Conservation (phyloP, 2,797 vertebrate species). For the Nannoperca obscura region DNA sequence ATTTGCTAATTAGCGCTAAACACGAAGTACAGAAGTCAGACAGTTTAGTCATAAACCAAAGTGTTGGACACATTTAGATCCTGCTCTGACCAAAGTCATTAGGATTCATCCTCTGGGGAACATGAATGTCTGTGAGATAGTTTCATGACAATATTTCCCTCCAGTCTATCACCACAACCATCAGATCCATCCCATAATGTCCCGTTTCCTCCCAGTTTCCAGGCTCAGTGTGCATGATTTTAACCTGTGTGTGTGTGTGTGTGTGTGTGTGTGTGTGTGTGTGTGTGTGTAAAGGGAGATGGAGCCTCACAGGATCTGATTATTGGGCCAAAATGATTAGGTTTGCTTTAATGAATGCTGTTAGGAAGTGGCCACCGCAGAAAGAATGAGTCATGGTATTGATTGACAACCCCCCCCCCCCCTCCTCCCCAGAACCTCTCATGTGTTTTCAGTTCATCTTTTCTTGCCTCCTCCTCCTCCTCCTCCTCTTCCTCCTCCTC, state of each 20-base stretch:
- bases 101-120: not conserved
- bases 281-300: conserved; percentile 49
- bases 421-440: too few relatives aligned
- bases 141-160: not conserved
- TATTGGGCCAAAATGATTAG: conserved; percentile 81
- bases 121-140: not conserved
- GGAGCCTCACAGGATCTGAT: conserved; percentile 75
- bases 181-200: conserved; percentile 18
- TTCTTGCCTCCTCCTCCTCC: not conserved
- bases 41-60: not conserved
- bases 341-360: conserved; percentile 85
- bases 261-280: not conserved
- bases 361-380: conserved; percentile 82
- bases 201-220: conserved; percentile 37
- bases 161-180: not conserved
- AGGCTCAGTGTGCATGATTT: conserved; percentile 35
- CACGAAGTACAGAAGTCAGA: too few relatives aligned
- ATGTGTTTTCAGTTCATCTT: conserved; percentile 2
- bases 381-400: conserved; percentile 87
- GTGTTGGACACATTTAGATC: not conserved
- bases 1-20: too few relatives aligned
- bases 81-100: not conserved
- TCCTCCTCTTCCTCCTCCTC: not conserved
- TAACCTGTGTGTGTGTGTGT: conserved; percentile 20
- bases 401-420: conserved; percentile 66